These are phyloP conservation scores for Xylota segnis DNA, from an alignment of 2,888 invertebrate genomes.

Conservation along the genomic window DNA sequence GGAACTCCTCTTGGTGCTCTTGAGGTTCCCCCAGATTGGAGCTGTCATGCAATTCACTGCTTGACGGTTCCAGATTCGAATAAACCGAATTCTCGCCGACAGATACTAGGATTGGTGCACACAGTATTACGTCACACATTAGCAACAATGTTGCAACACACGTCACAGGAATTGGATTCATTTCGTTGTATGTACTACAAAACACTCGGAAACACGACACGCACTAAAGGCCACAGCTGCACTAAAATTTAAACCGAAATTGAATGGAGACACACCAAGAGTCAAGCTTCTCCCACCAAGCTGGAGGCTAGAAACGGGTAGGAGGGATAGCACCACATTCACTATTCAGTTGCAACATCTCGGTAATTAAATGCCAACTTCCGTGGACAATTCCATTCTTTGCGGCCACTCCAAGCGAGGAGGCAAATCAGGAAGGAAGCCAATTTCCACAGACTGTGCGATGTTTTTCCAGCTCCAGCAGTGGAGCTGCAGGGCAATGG, in stretches of 20 bases:
- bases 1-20: slow-evolving; percentile 58
- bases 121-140: slow-evolving; percentile 58
- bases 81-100: slow-evolving; percentile 63
- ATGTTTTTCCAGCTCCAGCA: slow-evolving; percentile 14
- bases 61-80: slow-evolving; percentile 36
- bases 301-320: neutral
- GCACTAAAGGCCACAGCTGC: slow-evolving; percentile 43
- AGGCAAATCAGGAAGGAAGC: slow-evolving; percentile 53
- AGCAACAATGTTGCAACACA: slow-evolving; percentile 64
- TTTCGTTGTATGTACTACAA: slow-evolving; percentile 20
- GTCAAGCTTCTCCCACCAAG: slow-evolving; percentile 52
- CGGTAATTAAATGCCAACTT: slow-evolving; percentile 27
- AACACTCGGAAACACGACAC: slow-evolving; percentile 50
- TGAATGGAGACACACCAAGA: slow-evolving; percentile 41
- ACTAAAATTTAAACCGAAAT: slow-evolving; percentile 60
- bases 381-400: slow-evolving; percentile 32
- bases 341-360: slow-evolving; percentile 27
- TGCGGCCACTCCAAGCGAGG: neutral
- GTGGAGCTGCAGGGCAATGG: slow-evolving; percentile 55
- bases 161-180: slow-evolving; percentile 49
- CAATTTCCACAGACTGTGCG: neutral
- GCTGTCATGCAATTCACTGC: slow-evolving; percentile 19
- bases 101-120: slow-evolving; percentile 47
- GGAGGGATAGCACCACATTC: slow-evolving; percentile 49
- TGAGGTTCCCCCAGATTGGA: neutral